Percentiles rank a stretch among this genome's conserved stretches.
These are phyloP conservation scores for Cantharis flavilabris DNA, from an alignment of 2,888 invertebrate genomes.

Conservation along the genomic window DNA sequence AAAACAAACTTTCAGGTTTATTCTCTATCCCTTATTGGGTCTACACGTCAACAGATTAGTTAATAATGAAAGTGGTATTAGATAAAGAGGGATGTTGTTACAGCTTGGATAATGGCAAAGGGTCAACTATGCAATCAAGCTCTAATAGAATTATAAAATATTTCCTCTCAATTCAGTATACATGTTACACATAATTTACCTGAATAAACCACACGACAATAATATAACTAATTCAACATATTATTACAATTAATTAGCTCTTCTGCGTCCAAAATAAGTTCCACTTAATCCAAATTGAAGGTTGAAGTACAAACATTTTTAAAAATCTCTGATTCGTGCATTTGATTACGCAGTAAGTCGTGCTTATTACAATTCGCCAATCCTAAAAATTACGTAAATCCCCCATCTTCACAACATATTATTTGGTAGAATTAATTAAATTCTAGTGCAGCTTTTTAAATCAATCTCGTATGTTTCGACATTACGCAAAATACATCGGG, in stretches of 20 bases:
- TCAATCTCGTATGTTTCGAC: neutral
- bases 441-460: neutral
- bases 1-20: conserved; percentile 33
- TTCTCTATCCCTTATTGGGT: conserved; percentile 27
- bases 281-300: neutral
- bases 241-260: neutral
- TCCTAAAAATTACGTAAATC: neutral
- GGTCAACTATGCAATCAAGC: conserved; percentile 27
- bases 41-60: conserved; percentile 36
- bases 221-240: neutral
- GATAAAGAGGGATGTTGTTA: conserved; percentile 27
- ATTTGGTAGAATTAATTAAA: neutral
- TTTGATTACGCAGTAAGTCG: conserved; percentile 9
- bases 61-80: conserved; percentile 35
- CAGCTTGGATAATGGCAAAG: conserved; percentile 23
- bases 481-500: neutral
- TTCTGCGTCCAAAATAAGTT: neutral
- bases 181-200: conserved; percentile 15
- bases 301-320: neutral
- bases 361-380: conserved; percentile 4
- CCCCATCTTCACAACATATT: neutral
- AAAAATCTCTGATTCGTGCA: neutral
- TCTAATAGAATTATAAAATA: conserved; percentile 34
- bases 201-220: conserved; percentile 1
- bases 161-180: conserved; percentile 29